Evolutionary conservation across 2,888 invertebrate genomes (phyloP).

Genomic region (Cyaniris semiargus): DNA sequence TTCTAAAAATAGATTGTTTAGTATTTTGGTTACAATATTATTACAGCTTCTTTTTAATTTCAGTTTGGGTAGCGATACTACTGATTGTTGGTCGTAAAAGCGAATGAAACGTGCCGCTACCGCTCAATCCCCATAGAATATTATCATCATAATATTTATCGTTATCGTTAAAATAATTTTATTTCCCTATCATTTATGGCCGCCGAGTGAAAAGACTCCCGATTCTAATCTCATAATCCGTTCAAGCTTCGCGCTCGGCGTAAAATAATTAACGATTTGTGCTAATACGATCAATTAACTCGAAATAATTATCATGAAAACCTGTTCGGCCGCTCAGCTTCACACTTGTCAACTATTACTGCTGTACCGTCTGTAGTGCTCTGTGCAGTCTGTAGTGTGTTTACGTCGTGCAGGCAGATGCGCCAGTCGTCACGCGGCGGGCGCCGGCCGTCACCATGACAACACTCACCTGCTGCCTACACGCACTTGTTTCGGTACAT

Average conservation of each 20-base stretch:
- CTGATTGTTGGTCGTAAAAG: not conserved
- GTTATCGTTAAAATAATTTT: slow-evolving; percentile 14
- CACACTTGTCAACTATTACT: not conserved
- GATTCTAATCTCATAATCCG: slow-evolving; percentile 15
- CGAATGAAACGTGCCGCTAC: not conserved
- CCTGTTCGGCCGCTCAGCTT: not conserved
- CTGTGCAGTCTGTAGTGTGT: not conserved
- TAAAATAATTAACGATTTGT: not conserved
- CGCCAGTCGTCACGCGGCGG: not conserved
- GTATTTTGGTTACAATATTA: not conserved
- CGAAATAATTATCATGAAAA: not conserved
- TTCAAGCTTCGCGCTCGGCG: not conserved
- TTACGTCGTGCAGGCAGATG: not conserved
- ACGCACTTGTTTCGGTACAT: not conserved
- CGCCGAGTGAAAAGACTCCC: not conserved
- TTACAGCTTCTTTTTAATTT: not conserved
- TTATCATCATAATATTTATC: slow-evolving; percentile 11
- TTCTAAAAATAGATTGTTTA: no score
- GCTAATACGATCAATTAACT: not conserved
- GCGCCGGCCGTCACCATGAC: not conserved
- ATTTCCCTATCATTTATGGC: not conserved
- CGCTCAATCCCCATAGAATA: not conserved
- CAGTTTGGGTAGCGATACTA: not conserved
- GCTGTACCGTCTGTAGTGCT: not conserved
- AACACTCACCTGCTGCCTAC: not conserved